Percentiles rank a stretch among this genome's conserved stretches.
Evolutionary conservation across 2,113 vertebrate species (phyloP).

Genomic region (Anas platyrhynchos): DNA sequence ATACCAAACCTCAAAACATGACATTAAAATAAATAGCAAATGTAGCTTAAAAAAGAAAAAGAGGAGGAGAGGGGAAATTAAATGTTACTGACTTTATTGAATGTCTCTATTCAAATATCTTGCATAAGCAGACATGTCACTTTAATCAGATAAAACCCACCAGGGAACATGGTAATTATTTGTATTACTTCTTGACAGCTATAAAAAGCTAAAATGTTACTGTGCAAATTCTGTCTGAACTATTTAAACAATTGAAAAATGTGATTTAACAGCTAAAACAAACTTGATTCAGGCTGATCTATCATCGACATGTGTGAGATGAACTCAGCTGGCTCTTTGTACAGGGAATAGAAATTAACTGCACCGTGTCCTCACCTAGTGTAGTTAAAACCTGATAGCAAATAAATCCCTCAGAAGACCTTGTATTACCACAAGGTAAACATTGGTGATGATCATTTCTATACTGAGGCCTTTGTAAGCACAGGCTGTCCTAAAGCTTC

Average conservation of each 20-base stretch:
- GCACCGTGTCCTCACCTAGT: background rate
- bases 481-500: background rate
- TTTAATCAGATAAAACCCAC: slow-evolving; percentile 68
- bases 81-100: slow-evolving; percentile 49
- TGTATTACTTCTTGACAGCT: slow-evolving; percentile 66
- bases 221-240: slow-evolving; percentile 65
- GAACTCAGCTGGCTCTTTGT: background rate
- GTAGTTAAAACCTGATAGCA: background rate
- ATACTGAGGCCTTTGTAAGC: background rate
- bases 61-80: slow-evolving; percentile 21
- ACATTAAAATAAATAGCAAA: slow-evolving; percentile 36
- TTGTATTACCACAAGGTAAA: background rate
- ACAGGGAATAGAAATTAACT: slow-evolving; percentile 27
- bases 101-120: slow-evolving; percentile 63
- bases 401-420: background rate
- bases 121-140: slow-evolving; percentile 67
- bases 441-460: background rate
- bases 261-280: slow-evolving; percentile 66
- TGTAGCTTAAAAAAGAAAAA: background rate
- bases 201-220: slow-evolving; percentile 65
- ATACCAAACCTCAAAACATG: background rate
- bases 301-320: background rate
- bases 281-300: slow-evolving; percentile 52
- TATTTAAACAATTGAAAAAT: slow-evolving; percentile 70
- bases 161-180: slow-evolving; percentile 63